phyloP scores from a whole-genome alignment of 2,888 invertebrate genomes.

The Ophion ventricosus region DNA sequence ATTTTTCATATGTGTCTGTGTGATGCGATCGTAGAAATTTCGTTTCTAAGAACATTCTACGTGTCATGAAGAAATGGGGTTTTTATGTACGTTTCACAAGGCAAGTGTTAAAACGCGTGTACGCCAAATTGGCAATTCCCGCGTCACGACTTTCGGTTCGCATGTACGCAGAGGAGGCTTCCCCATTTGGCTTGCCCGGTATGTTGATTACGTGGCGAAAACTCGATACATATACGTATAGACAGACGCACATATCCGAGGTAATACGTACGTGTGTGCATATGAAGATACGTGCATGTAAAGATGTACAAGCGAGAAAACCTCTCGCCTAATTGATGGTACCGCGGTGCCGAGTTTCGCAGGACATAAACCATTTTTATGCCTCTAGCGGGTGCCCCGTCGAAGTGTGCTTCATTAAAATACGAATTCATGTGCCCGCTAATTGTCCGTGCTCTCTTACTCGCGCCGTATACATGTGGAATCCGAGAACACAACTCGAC shows the following conservation, averaged over 20 bases:
- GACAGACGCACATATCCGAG: conserved; percentile 3
- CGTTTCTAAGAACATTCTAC: neutral
- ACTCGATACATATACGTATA: conserved; percentile 38
- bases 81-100: conserved; percentile 29
- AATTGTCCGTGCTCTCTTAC: conserved; percentile 49
- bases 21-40: conserved; percentile 1
- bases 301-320: conserved; percentile 56
- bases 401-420: conserved; percentile 77
- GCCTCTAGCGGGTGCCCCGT: conserved; percentile 68
- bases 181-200: conserved; percentile 73
- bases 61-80: conserved; percentile 27
- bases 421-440: conserved; percentile 67
- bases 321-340: conserved; percentile 76
- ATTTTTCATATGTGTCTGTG: neutral
- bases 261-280: conserved; percentile 13
- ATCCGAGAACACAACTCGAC: conserved; percentile 21
- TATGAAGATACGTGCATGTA: conserved; percentile 20
- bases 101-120: conserved; percentile 31
- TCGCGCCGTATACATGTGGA: conserved; percentile 13
- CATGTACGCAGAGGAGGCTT: conserved; percentile 30
- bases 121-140: conserved; percentile 67
- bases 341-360: conserved; percentile 77
- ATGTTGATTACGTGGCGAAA: conserved; percentile 76
- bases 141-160: conserved; percentile 46
- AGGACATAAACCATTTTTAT: conserved; percentile 79